Percentiles rank a stretch among this genome's conserved stretches.
These are phyloP conservation scores for Nemotelus nigrinus DNA, from an alignment of 2,888 invertebrate species.

Conservation along the genomic window DNA sequence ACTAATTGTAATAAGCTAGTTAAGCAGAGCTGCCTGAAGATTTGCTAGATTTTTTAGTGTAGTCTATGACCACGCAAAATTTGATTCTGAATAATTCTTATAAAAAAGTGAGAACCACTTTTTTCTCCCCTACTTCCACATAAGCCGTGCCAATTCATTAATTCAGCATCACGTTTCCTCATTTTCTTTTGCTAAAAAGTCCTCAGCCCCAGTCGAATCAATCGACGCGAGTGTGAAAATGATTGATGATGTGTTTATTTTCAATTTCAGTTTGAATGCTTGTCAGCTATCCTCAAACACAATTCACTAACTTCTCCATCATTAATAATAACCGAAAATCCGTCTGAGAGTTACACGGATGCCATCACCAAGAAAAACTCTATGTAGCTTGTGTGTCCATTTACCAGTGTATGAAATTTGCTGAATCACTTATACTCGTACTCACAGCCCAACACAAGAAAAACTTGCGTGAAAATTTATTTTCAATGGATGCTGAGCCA, in stretches of 20 bases:
- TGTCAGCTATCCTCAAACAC: constrained; percentile 29
- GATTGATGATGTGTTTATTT: constrained; percentile 48
- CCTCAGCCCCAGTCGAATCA: background rate
- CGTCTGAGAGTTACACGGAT: background rate
- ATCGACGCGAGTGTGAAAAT: constrained; percentile 40
- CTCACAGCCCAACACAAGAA: background rate
- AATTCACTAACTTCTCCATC: constrained; percentile 21
- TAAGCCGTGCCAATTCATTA: background rate
- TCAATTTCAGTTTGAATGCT: constrained; percentile 45
- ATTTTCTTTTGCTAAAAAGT: background rate
- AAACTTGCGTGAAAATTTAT: too few relatives aligned
- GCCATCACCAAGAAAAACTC: background rate
- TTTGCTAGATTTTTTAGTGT: too few relatives aligned
- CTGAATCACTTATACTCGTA: background rate
- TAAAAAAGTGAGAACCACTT: too few relatives aligned
- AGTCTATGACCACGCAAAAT: too few relatives aligned
- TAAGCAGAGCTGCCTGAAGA: too few relatives aligned
- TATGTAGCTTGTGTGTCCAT: too few relatives aligned
- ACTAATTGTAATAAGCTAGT: too few relatives aligned
- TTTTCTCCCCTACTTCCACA: too few relatives aligned
- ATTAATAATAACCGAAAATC: constrained; percentile 40
- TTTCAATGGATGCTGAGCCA: too few relatives aligned
- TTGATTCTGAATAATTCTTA: too few relatives aligned
- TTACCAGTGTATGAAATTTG: background rate
- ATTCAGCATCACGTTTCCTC: background rate